A percentile compares a stretch with the other conserved stretches of the same genome.
phyloP scores from a whole-genome alignment of 2,888 invertebrate species.

The Thumatha senex region DNA sequence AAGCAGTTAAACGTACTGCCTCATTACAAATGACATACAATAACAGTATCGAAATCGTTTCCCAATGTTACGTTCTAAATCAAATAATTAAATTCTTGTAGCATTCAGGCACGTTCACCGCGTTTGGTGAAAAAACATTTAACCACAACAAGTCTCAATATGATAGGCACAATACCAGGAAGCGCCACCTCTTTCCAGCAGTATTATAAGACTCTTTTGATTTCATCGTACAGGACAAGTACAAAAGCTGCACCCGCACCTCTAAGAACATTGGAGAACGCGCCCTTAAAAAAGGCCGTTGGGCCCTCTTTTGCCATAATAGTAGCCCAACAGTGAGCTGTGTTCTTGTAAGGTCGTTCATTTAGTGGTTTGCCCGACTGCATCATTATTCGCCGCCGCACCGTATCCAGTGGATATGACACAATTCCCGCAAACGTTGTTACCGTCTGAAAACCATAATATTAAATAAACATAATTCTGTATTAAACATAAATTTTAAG shows the following conservation, averaged over 20 bases:
- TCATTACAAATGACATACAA: conserved; percentile 3
- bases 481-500: too few relatives aligned
- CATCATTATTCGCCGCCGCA: conserved; percentile 99
- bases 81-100: neutral
- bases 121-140: neutral
- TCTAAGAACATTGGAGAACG: conserved; percentile 95
- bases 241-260: conserved; percentile 97
- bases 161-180: neutral
- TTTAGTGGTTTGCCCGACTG: conserved; percentile 92
- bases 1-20: conserved; percentile 1
- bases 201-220: conserved; percentile 86
- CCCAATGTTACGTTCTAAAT: neutral
- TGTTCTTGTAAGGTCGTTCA: conserved; percentile 94
- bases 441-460: conserved; percentile 76
- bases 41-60: neutral
- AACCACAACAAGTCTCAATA: neutral
- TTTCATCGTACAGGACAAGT: conserved; percentile 93
- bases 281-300: conserved; percentile 96
- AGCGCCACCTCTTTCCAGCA: neutral
- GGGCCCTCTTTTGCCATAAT: conserved; percentile 92
- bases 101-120: neutral
- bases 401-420: conserved; percentile 98
- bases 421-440: conserved; percentile 92
- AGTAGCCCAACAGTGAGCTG: conserved; percentile 93
- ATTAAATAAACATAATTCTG: too few relatives aligned